Conservation (phyloP, 2,888 invertebrate genomes). For the Gnatocerus cornutus region DNA sequence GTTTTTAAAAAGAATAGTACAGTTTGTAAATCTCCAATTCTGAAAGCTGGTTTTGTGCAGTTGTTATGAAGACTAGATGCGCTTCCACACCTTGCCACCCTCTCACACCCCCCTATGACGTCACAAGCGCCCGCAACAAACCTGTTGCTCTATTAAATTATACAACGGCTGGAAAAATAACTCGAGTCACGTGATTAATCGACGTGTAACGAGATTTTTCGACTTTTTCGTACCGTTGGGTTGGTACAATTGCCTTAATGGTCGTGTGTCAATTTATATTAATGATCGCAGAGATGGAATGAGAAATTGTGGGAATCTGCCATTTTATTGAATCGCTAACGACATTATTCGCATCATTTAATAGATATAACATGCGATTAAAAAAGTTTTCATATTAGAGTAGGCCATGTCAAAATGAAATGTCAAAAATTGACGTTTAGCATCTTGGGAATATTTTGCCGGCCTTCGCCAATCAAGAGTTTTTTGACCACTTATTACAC, state of each 20-base stretch:
- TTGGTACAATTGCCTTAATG: slow-evolving; percentile 39
- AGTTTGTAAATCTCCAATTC: slow-evolving; percentile 67
- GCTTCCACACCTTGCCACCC: slow-evolving; percentile 53
- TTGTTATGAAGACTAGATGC: slow-evolving; percentile 60
- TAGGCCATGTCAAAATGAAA: too few species aligned
- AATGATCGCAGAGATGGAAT: slow-evolving; percentile 26
- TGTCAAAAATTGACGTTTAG: too few species aligned
- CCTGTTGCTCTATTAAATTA: slow-evolving; percentile 68
- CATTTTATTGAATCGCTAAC: not conserved
- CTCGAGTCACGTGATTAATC: slow-evolving; percentile 43
- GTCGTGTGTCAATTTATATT: slow-evolving; percentile 44
- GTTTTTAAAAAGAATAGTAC: slow-evolving; percentile 64
- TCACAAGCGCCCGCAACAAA: slow-evolving; percentile 64
- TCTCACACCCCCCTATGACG: slow-evolving; percentile 59
- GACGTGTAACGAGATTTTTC: slow-evolving; percentile 36
- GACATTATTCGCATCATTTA: too few species aligned
- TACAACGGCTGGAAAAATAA: slow-evolving; percentile 53
- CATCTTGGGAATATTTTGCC: too few species aligned
- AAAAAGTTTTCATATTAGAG: too few species aligned
- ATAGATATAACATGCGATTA: too few species aligned
- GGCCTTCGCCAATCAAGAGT: too few species aligned
- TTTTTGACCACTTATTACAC: too few species aligned
- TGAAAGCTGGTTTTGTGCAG: slow-evolving; percentile 69
- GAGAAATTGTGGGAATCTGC: slow-evolving; percentile 25
- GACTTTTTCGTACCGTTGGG: slow-evolving; percentile 30